phyloP scores from a whole-genome alignment of 92 coral and sea anemone species.

The Palythoa caribaeorum region DNA sequence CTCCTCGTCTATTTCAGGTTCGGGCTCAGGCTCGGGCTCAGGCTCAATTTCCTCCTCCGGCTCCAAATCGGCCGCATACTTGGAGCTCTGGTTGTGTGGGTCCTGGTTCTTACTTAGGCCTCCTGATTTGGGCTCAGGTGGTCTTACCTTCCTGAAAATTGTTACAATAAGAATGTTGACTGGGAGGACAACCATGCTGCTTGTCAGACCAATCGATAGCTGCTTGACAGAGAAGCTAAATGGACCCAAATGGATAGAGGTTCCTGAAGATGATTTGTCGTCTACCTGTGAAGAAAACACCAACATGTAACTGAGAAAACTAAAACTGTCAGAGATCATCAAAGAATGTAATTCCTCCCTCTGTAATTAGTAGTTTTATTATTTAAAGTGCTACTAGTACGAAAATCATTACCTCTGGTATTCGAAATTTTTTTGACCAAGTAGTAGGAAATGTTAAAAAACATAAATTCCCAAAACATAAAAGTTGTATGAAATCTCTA shows the following conservation, averaged over 20 bases:
- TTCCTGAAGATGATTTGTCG: slow-evolving; percentile 86
- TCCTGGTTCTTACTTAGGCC: slow-evolving; percentile 67
- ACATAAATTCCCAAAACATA: too few species aligned
- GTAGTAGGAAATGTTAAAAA: too few species aligned
- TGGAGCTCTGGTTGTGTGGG: slow-evolving; percentile 71
- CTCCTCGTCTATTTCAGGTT: slow-evolving; percentile 59
- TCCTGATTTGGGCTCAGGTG: slow-evolving; percentile 65
- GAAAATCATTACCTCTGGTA: too few species aligned
- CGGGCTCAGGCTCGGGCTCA: slow-evolving; percentile 47
- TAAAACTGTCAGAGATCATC: too few species aligned
- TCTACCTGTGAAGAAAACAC: slow-evolving; percentile 56
- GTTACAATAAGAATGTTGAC: slow-evolving; percentile 86
- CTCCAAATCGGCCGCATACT: slow-evolving; percentile 64
- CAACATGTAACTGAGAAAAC: background rate
- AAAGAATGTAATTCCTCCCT: too few species aligned
- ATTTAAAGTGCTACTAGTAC: too few species aligned
- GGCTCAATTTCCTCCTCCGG: slow-evolving; percentile 43
- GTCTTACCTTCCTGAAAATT: slow-evolving; percentile 90
- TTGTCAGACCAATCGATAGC: slow-evolving; percentile 89
- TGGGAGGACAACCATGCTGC: slow-evolving; percentile 95
- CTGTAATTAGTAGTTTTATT: too few species aligned
- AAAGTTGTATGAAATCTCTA: too few species aligned
- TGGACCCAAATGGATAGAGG: slow-evolving; percentile 91
- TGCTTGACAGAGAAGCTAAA: slow-evolving; percentile 92
- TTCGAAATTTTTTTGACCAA: too few species aligned